Evolutionary conservation across 2,797 vertebrate genomes (phyloP), one percentile per base, ranked within the genome.

Genomic region (Eurystomus glaucurus): DNA sequence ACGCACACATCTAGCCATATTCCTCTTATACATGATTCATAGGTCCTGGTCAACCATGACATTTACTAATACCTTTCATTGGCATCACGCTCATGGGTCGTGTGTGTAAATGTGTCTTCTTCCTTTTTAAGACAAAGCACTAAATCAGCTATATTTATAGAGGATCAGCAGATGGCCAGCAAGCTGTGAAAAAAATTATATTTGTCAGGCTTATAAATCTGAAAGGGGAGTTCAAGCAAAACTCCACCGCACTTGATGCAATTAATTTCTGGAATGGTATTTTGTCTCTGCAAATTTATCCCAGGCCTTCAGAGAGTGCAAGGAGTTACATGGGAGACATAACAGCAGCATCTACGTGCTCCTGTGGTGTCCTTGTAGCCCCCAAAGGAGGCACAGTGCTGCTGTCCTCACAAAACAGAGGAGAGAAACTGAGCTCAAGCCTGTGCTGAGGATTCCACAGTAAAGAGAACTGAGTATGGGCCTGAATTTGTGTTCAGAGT

Each of bases 161-260:
- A 91, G 54, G 78, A 91, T 94, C 86, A 93, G 86, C 95, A 97
- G 93, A 97, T 96, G 95, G 96, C 76, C 91, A 88, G 76, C 85
- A 95, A 92, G 92, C 92, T 96, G 95, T 51, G 76, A 55, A 64
- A 52, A 79, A 58, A 92, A 62, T 12, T 46, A 4, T 45, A 89
- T 91, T 79, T 95, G 43, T 95, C 88, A 95, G 80, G 75, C 51
- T 95, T 94, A 72, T 87, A 93, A 93, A 92, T 92, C 90, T 86
- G 54, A 81, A 88, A 88, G 51, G 15, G 35, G 46, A 90, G 25
- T 88, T 90, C 58, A 76, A 92, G 62, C 23, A 85, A 91, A 92
- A 62, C 75, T 83, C 82, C n/a, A 33, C 31, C 66, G 46, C 18
- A 46, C 54, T 75, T 68, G 61, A 62, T 1, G 11, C 28, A 51